phyloP scores from a whole-genome alignment of 2,797 vertebrate genomes.

The Dryobates pubescens region DNA sequence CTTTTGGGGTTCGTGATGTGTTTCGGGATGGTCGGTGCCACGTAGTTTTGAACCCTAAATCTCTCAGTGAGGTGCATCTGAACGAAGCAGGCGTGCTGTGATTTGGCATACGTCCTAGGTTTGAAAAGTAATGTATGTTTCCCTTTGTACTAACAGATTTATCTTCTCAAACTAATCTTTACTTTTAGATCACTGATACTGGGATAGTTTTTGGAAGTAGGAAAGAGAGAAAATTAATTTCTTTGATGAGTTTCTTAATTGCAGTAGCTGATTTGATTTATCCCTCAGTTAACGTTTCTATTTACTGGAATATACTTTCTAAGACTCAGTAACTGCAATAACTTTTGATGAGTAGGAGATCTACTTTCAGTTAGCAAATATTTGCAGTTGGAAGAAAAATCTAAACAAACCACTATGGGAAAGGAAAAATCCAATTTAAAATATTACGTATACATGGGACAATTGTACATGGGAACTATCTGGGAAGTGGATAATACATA shows the following conservation, averaged over 20 bases:
- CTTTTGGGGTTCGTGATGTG: background rate
- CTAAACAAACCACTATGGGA: background rate
- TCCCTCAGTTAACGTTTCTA: background rate
- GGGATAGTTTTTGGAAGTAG: background rate
- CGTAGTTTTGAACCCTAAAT: background rate
- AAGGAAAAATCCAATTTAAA: background rate
- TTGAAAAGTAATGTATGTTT: background rate
- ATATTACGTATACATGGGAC: background rate
- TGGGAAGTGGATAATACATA: background rate
- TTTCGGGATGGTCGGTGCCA: fast-evolving
- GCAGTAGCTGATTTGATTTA: background rate
- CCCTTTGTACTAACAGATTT: background rate
- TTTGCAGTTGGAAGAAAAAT: background rate
- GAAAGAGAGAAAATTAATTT: background rate
- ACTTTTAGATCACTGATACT: background rate
- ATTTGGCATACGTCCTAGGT: background rate
- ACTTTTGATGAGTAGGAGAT: background rate
- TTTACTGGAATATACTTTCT: background rate
- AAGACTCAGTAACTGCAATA: background rate
- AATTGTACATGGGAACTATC: background rate
- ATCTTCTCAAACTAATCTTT: background rate
- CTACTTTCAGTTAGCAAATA: background rate
- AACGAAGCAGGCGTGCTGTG: background rate
- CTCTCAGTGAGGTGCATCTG: background rate
- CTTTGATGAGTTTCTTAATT: background rate